Evolutionary conservation across 92 coral and sea anemone species (phyloP), one percentile per base, ranked within the genome.

Genomic region (Umimayanthus chanpuru): DNA sequence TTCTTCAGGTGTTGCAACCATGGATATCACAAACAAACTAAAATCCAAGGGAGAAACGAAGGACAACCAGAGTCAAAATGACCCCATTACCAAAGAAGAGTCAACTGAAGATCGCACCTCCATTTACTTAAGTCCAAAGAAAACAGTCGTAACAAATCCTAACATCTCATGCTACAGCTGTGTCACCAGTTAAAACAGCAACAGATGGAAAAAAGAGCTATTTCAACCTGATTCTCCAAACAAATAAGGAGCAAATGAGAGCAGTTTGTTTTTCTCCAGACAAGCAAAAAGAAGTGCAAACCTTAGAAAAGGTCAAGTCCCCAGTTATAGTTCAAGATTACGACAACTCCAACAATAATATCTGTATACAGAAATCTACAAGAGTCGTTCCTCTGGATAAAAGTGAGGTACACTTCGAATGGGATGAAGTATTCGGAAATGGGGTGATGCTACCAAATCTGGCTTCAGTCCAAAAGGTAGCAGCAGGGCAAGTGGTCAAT

Each of bases 391-490:
- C 86, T 61, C 73, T 81, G 44, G 74, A 68, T 58, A 23, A 40
- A 36, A 68, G 9, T 68, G 61, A 85, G 76, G 58, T 81, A 61
- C 76, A 81, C 86, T 81, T 81, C 43, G 74, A 68, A 81, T 50
- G 5, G 21, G 73, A 68, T 44, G 44, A 28, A 29, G n/a, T 81
- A 25, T 81, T 68, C 30, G 73, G 58, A 61, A 73, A 47, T 61
- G 86, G 56, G 20, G 87, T 58, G 87, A 47, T 82, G 76, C 39
- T 82, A 65, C 87, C 87, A 70, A 82, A 85, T 25, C 75, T 85
- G 21, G 56, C 88, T 58, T 56, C 80, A 75, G 11, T 85, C 38
- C 80, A 85, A n/a, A 85, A 85, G 41, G 88, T 73, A 73, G 81
- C 81, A 26, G 70, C 80, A 23, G 80, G 73, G 26, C 88, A 85